Evolutionary conservation across 2,888 invertebrate genomes (phyloP).

Genomic region (Campoletis raptor): DNA sequence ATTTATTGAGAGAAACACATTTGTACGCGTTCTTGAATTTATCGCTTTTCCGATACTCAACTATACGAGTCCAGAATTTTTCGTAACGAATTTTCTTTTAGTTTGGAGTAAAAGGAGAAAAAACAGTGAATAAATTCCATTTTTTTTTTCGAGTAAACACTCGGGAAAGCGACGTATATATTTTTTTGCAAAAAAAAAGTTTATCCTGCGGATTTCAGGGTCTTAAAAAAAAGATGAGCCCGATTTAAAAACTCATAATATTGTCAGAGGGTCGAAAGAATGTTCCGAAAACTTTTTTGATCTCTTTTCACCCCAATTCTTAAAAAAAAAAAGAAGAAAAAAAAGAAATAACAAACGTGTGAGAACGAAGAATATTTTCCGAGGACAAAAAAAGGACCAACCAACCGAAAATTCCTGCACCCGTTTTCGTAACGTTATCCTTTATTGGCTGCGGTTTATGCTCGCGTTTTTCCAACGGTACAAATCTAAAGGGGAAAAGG

Average conservation of each 20-base stretch:
- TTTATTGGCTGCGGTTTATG: constrained; percentile 13
- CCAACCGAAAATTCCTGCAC: constrained; percentile 15
- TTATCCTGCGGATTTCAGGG: neutral
- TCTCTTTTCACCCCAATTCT: neutral
- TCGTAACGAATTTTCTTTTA: neutral
- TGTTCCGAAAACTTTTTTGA: neutral
- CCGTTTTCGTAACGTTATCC: neutral
- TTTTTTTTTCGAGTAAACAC: neutral
- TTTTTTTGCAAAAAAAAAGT: neutral
- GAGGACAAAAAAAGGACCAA: neutral
- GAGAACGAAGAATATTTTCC: constrained; percentile 1
- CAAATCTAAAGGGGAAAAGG: neutral
- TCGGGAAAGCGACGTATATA: neutral
- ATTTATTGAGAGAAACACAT: constrained; percentile 19
- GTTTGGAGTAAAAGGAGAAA: neutral
- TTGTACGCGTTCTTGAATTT: neutral
- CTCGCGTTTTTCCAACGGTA: constrained; percentile 19
- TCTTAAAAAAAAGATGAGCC: neutral
- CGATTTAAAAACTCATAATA: neutral
- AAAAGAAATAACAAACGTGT: neutral
- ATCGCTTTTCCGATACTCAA: neutral
- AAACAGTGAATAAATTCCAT: neutral
- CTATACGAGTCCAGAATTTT: neutral
- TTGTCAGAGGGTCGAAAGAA: neutral
- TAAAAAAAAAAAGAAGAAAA: neutral